Conservation (phyloP, 2,113 vertebrate species). For the Paradoxurus hermaphroditus region DNA sequence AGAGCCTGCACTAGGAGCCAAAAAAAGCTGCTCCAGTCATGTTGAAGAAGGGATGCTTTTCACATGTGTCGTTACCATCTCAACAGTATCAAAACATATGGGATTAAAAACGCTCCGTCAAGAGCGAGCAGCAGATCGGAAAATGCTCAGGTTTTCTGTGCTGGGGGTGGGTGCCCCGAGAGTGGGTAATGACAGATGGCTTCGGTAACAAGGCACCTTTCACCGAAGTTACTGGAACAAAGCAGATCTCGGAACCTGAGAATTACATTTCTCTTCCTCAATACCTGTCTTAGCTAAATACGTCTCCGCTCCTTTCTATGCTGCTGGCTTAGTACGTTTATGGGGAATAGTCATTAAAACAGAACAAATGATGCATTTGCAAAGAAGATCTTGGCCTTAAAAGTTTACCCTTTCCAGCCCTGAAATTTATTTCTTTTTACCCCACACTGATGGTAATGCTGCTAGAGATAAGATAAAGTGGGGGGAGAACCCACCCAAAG, state of each 20-base stretch:
- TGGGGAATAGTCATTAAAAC: background rate
- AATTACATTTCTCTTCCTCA: constrained; percentile 16
- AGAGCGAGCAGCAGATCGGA: constrained; percentile 70
- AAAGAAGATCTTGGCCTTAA: background rate
- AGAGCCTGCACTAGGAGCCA: constrained; percentile 51
- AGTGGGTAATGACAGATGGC: constrained; percentile 74
- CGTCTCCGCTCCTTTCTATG: background rate
- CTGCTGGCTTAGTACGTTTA: background rate
- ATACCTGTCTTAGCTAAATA: constrained; percentile 10
- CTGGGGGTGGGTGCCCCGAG: constrained; percentile 31
- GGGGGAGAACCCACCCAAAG: background rate
- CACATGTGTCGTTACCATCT: constrained; percentile 68
- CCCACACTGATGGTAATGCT: background rate
- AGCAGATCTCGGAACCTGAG: constrained; percentile 52
- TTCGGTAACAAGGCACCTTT: constrained; percentile 64
- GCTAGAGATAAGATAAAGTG: background rate
- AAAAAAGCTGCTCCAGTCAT: constrained; percentile 63
- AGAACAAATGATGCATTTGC: background rate
- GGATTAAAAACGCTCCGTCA: constrained; percentile 74
- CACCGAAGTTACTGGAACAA: constrained; percentile 61
- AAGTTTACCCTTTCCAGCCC: background rate
- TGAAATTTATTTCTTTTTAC: constrained; percentile 26
- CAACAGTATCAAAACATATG: constrained; percentile 77
- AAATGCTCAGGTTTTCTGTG: constrained; percentile 71
- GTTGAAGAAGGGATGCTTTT: constrained; percentile 64